These are phyloP conservation scores for Proteles cristata DNA, from an alignment of 2,113 vertebrate genomes.

Conservation along the genomic window DNA sequence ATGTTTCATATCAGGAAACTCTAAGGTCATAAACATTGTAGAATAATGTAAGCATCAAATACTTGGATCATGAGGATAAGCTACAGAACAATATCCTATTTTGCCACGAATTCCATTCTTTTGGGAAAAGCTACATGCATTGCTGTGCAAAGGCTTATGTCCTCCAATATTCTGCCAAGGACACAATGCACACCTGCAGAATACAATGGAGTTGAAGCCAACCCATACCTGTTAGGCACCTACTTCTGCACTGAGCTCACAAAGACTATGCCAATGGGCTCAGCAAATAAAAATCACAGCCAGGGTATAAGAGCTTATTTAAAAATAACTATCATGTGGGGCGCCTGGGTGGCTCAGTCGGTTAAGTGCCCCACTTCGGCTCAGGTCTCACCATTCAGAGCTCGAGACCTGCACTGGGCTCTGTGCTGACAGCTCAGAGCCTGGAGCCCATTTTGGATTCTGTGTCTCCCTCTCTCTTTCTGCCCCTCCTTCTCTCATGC, in stretches of 20 bases:
- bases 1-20: neutral
- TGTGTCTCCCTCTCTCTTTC: no score
- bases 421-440: no score
- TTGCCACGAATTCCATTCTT: neutral
- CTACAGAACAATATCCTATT: neutral
- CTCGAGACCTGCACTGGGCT: no score
- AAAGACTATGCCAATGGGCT: neutral
- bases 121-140: neutral
- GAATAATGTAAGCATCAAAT: neutral
- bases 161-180: neutral
- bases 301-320: neutral
- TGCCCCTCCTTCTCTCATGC: no score
- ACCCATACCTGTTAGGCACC: neutral
- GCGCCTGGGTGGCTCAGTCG: no score
- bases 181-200: neutral
- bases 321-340: neutral
- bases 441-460: no score
- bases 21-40: neutral
- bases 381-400: no score
- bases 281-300: conserved; percentile 25
- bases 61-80: neutral
- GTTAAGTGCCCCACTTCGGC: no score
- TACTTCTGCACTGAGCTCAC: neutral
- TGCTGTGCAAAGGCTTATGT: neutral
- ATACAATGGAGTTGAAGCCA: neutral